Percentiles rank a stretch among this genome's conserved stretches.
phyloP scores from a whole-genome alignment of 2,113 vertebrate genomes.

The Hylia prasina region DNA sequence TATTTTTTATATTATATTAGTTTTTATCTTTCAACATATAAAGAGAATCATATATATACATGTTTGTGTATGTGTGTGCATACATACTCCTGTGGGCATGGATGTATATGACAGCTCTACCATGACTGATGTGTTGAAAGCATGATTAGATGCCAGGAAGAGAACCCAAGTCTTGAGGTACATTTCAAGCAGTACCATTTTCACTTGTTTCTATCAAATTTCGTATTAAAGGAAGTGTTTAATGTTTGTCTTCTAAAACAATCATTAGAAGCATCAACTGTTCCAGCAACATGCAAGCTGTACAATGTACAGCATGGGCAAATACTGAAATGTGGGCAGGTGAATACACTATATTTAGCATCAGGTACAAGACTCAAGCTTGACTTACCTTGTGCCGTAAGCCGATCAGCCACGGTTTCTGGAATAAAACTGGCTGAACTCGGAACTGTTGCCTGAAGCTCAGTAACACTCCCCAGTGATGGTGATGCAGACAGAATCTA shows the following conservation, averaged over 20 bases:
- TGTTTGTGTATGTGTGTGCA: neutral
- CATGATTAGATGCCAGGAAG: neutral
- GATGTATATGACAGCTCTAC: neutral
- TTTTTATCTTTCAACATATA: neutral
- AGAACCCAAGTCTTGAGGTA: neutral
- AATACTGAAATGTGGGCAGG: neutral
- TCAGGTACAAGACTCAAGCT: neutral
- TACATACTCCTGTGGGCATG: neutral
- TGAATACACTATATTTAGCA: neutral
- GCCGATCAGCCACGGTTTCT: conserved; percentile 70
- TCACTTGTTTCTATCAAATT: neutral
- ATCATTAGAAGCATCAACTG: neutral
- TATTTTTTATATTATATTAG: neutral
- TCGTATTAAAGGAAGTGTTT: neutral
- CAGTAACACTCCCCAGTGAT: conserved; percentile 53
- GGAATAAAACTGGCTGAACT: conserved; percentile 40
- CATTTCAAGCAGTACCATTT: neutral
- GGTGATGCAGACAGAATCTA: conserved; percentile 68
- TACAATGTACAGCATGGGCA: neutral
- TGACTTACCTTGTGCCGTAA: conserved; percentile 80
- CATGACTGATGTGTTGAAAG: neutral
- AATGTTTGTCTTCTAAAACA: neutral
- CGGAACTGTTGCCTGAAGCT: conserved; percentile 42
- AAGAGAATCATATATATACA: neutral
- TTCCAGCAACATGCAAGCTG: neutral